Conservation (phyloP, 1,140 invertebrate genomes). For the Bombus fervidus region DNA sequence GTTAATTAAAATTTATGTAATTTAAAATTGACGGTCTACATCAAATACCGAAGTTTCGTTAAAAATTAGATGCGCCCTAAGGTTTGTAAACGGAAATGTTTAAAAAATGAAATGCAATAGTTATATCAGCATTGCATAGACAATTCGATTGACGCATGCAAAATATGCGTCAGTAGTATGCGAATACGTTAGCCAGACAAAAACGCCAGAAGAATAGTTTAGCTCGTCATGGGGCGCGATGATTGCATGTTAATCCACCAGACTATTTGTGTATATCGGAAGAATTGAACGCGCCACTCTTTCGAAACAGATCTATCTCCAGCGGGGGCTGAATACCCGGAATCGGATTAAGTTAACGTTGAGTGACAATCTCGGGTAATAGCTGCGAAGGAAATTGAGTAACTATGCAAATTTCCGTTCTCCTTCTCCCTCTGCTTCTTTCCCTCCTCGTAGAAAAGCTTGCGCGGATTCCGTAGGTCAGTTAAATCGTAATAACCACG, state of each 20-base stretch:
- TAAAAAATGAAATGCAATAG: too few relatives aligned
- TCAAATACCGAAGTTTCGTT: too few relatives aligned
- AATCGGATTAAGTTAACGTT: slow-evolving; percentile 40
- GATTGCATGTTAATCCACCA: not conserved
- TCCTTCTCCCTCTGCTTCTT: not conserved
- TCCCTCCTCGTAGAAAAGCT: not conserved
- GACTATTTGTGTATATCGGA: slow-evolving; percentile 1
- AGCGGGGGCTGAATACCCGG: not conserved
- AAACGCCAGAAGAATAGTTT: not conserved
- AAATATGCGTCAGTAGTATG: not conserved
- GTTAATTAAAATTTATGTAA: too few relatives aligned
- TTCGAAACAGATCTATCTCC: not conserved
- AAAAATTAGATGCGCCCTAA: too few relatives aligned
- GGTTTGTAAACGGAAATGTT: too few relatives aligned
- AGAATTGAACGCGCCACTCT: slow-evolving; percentile 21
- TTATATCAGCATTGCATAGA: not conserved
- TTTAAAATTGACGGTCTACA: too few relatives aligned
- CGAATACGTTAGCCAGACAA: not conserved
- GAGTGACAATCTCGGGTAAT: slow-evolving; percentile 47
- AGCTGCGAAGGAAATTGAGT: slow-evolving; percentile 39
- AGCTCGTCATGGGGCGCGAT: not conserved
- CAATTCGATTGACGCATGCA: not conserved
- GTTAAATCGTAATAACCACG: slow-evolving; percentile 16
- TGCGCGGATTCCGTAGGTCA: not conserved
- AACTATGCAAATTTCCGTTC: slow-evolving; percentile 39